phyloP scores from a whole-genome alignment of 2,113 vertebrate genomes.

The Australoheros scitulus region DNA sequence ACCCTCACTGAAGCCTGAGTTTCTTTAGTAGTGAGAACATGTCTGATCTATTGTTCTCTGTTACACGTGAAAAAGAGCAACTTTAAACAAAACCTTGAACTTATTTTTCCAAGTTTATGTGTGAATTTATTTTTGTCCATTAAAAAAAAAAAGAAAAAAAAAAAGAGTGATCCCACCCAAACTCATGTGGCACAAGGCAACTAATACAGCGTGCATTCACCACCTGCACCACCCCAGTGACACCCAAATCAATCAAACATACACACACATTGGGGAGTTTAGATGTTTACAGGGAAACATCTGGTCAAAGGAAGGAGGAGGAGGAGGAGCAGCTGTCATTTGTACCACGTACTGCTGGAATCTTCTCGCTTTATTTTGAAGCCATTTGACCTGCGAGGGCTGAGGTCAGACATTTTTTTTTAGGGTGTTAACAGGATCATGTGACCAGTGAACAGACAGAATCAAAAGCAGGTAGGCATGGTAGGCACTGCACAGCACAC shows the following conservation, averaged over 20 bases:
- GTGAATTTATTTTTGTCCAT: neutral
- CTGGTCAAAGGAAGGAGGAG: conserved; percentile 15
- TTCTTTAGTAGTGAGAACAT: neutral
- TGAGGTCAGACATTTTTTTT: neutral
- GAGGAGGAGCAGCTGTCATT: conserved; percentile 45
- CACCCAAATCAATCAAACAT: conserved; percentile 11
- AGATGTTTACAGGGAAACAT: conserved; percentile 23
- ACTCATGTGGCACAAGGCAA: neutral
- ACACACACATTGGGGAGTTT: conserved; percentile 33
- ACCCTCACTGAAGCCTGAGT: neutral
- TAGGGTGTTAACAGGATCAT: neutral
- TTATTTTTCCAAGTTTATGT: neutral
- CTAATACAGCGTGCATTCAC: neutral
- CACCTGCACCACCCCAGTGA: conserved; percentile 16
- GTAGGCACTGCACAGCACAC: conserved; percentile 43
- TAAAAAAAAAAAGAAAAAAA: conserved; percentile 1
- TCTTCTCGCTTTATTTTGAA: conserved; percentile 69
- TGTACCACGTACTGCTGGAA: conserved; percentile 56
- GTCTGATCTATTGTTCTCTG: neutral
- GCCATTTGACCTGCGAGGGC: conserved; percentile 72
- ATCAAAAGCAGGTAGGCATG: neutral
- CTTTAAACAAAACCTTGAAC: neutral
- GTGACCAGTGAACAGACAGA: neutral
- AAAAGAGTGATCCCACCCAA: conserved; percentile 11
- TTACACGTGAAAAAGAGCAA: neutral